A percentile compares a stretch with the other conserved stretches of the same genome.
phyloP scores from a whole-genome alignment of 2,113 vertebrate species.

The Miniopterus natalensis region DNA sequence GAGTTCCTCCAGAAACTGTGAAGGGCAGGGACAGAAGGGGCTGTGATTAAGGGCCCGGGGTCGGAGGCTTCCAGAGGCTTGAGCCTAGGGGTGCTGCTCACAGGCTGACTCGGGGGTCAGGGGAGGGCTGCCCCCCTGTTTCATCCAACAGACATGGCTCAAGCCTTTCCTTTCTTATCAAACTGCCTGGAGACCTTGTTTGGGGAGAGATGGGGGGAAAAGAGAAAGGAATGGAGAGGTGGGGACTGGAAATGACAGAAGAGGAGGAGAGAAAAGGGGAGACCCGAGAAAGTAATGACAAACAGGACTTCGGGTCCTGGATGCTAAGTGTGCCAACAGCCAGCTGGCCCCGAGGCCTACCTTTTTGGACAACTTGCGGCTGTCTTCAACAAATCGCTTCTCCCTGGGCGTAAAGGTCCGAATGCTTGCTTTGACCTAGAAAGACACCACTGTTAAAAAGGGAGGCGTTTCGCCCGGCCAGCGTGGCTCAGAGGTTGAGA shows the following conservation, averaged over 20 bases:
- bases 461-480: background rate
- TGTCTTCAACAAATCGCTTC: conserved; percentile 92
- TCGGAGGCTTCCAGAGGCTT: background rate
- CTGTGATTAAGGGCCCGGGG: rapidly evolving
- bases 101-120: rapidly evolving
- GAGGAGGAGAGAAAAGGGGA: no score
- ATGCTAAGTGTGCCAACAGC: background rate
- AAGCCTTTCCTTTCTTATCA: background rate
- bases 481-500: no score
- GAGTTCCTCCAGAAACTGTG: no score
- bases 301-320: background rate
- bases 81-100: background rate
- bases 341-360: conserved; percentile 83
- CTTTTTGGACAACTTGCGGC: conserved; percentile 97
- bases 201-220: background rate
- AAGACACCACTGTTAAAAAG: conserved; percentile 27
- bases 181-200: background rate
- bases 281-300: rapidly evolving
- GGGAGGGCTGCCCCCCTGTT: background rate
- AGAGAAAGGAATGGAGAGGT: background rate
- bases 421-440: conserved; percentile 94
- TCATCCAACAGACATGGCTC: rapidly evolving
- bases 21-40: no score
- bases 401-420: conserved; percentile 94
- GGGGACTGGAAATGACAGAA: background rate